phyloP scores from a whole-genome alignment of 2,888 invertebrate species.

The Phasia obesa region DNA sequence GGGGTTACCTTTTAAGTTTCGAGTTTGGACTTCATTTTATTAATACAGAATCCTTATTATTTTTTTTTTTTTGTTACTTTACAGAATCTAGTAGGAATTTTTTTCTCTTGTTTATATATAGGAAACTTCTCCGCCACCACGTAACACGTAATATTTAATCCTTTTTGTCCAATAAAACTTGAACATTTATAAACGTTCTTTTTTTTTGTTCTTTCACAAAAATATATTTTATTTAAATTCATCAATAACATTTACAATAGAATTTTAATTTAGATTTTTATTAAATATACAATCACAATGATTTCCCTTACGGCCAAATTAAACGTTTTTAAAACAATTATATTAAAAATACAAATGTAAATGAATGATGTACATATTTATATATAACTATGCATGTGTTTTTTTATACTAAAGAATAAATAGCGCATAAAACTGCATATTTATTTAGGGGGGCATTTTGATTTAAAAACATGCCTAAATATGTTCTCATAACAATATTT shows the following conservation, averaged over 20 bases:
- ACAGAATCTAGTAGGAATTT: too few relatives aligned
- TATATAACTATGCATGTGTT: background rate
- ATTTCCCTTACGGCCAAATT: conserved; percentile 46
- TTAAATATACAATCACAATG: conserved; percentile 57
- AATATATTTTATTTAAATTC: conserved; percentile 46
- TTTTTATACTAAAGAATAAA: background rate
- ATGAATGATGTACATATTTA: background rate
- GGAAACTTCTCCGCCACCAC: background rate
- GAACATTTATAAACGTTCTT: conserved; percentile 17
- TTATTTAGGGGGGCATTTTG: conserved; percentile 20
- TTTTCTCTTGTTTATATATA: background rate
- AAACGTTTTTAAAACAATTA: conserved; percentile 57
- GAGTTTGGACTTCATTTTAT: too few relatives aligned
- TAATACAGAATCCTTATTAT: too few relatives aligned
- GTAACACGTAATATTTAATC: conserved; percentile 34
- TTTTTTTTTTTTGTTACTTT: background rate
- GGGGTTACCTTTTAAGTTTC: too few relatives aligned
- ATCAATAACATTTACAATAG: conserved; percentile 58
- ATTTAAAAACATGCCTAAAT: conserved; percentile 23
- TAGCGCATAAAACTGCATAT: conserved; percentile 3
- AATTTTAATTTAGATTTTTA: conserved; percentile 62
- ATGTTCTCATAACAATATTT: conserved; percentile 8
- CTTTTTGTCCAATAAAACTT: conserved; percentile 39
- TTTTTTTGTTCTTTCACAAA: too few relatives aligned
- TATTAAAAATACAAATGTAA: conserved; percentile 25